Evolutionary conservation across 2,888 invertebrate species (phyloP), one percentile per base, ranked within the genome.

Genomic region (Dasypolia templi): DNA sequence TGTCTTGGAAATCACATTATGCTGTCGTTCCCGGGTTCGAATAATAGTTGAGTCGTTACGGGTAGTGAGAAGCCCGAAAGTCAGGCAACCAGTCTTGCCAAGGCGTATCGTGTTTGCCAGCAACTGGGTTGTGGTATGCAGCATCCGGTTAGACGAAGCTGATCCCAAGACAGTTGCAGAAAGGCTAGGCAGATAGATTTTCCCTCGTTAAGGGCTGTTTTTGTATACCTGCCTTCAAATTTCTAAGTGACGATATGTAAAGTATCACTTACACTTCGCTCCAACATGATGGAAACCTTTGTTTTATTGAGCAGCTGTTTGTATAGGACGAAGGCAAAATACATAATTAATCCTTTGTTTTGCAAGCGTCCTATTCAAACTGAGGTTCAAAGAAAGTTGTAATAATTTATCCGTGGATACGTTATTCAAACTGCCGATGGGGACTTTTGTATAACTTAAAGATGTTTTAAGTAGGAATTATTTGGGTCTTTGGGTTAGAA

Each of bases 241-340:
- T 39, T 4, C 12, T 14, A 76, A n/a, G 14, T 58, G 29, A 58
- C 44, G 51, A 55, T 46, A 75, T 53, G 44, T 26, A 11, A 46
- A 59, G 17, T 53, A 63, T 32, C 61, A 4, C 29, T 35, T 17
- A 53, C n/a, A 39, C 49, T 51, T 56, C 17, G 17, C 42, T 66
- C 53, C 35, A 56, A 79, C 61, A 53, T 67, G 62, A 70, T 46
- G n/a, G 49, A n/a, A 32, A 35, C 17, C 32, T 66, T 63, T 81
- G 82, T 84, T 76, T 81, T 75, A 85, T 81, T 56, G 70, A 66
- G 19, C 74, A 78, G 59, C 62, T 72, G 78, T 86, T 76, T 72
- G 58, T 68, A 72, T 19, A 69, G 77, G 77, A 65, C 74, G 59
- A 32, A 42, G 35, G 22, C 70, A 64, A 66, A 79, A 72, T 69